Conservation (phyloP, 2,113 vertebrate genomes). For the Trinectes maculatus region DNA sequence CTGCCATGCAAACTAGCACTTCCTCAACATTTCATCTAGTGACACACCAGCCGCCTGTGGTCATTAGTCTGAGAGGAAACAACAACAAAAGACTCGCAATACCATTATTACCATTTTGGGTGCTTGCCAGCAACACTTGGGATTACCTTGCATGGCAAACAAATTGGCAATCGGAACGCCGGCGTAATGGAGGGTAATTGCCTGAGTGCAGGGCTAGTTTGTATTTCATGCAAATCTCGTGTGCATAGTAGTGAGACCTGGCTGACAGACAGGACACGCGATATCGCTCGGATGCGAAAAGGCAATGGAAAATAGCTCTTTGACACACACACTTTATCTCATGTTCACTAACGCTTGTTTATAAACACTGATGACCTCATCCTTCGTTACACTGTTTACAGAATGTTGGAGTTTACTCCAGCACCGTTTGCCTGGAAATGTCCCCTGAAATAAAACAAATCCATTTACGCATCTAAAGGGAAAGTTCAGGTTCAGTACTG, state of each 20-base stretch:
- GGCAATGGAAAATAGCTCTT: conserved; percentile 51
- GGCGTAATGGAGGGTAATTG: conserved; percentile 83
- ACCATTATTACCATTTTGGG: conserved; percentile 81
- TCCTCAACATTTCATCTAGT: conserved; percentile 69
- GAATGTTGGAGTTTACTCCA: background rate
- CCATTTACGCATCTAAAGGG: too few species aligned
- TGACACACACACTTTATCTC: conserved; percentile 58
- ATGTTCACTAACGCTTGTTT: conserved; percentile 48
- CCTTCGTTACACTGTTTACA: conserved; percentile 21
- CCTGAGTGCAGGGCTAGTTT: conserved; percentile 80
- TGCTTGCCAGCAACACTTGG: conserved; percentile 74
- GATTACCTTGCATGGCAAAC: conserved; percentile 80
- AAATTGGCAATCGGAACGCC: conserved; percentile 80
- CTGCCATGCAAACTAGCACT: conserved; percentile 68
- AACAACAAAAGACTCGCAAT: conserved; percentile 77
- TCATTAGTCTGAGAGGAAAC: conserved; percentile 73
- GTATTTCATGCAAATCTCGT: conserved; percentile 78
- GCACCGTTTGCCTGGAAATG: background rate
- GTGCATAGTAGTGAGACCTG: conserved; percentile 63
- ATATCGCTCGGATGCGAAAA: conserved; percentile 46
- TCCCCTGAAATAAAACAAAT: background rate
- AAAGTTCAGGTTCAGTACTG: too few species aligned
- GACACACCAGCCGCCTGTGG: conserved; percentile 59
- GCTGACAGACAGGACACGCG: conserved; percentile 61
- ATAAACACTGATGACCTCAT: conserved; percentile 56